Conservation (phyloP, 2,888 invertebrate species). For the Oscheius sp. region DNA sequence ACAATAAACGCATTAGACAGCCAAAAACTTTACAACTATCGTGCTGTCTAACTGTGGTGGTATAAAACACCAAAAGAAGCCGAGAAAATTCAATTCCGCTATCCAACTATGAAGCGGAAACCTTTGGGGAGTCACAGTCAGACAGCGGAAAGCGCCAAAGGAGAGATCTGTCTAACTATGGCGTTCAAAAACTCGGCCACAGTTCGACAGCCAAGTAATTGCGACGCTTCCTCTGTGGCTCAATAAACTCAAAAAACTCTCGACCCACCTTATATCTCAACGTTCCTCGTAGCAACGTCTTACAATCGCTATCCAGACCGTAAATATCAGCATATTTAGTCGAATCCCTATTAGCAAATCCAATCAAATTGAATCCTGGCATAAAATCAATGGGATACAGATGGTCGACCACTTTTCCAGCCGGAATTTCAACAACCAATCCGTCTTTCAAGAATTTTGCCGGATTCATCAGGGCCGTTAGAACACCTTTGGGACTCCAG, state of each 20-base stretch:
- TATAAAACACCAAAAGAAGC: too few species aligned
- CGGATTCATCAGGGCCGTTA: conserved; percentile 88
- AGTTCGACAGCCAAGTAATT: too few species aligned
- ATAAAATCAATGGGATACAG: conserved; percentile 87
- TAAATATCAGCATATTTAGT: conserved; percentile 88
- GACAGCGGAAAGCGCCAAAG: too few species aligned
- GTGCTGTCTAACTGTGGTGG: too few species aligned
- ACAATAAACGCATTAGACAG: not conserved
- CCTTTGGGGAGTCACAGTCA: not conserved
- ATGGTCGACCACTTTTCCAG: conserved; percentile 88
- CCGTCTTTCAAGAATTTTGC: conserved; percentile 88
- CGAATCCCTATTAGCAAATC: conserved; percentile 96
- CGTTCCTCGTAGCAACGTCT: conserved; percentile 91
- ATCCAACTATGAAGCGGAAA: not conserved
- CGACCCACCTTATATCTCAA: conserved; percentile 83
- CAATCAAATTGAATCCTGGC: conserved; percentile 90
- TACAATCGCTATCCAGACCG: conserved; percentile 82
- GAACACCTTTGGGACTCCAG: conserved; percentile 94
- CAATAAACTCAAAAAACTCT: too few species aligned
- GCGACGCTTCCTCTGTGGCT: too few species aligned
- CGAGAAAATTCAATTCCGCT: too few species aligned
- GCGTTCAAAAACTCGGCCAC: too few species aligned
- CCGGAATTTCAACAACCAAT: conserved; percentile 87
- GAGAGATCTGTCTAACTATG: too few species aligned
- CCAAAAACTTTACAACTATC: too few species aligned